phyloP scores from a whole-genome alignment of 30 jellyfish, hydroid and myxozoan species.

The Aurelia sp. region DNA sequence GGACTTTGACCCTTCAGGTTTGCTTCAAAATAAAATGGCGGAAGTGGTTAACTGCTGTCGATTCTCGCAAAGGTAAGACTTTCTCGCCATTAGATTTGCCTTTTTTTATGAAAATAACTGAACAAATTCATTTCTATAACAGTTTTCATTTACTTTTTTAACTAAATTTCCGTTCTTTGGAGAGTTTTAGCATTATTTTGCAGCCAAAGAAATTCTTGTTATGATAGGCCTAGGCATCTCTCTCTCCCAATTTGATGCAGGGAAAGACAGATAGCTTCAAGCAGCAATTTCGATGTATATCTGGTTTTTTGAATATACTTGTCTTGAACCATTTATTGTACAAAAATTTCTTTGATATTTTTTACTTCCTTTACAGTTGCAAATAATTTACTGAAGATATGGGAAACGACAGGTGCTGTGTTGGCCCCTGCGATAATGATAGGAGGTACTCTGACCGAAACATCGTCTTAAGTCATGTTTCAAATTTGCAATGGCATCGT shows the following conservation, averaged over 20 bases:
- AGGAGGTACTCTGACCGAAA: slow-evolving; percentile 43
- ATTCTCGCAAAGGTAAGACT: slow-evolving; percentile 36
- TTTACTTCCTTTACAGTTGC: not conserved
- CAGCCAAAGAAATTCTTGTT: not conserved
- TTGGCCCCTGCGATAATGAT: slow-evolving; percentile 64
- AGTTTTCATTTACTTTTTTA: slow-evolving; percentile 3
- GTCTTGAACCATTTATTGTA: not conserved
- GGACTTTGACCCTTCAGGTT: slow-evolving; percentile 54
- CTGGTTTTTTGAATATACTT: not conserved
- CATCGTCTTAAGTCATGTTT: slow-evolving; percentile 20
- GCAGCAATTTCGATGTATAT: not conserved
- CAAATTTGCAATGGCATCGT: slow-evolving; percentile 25
- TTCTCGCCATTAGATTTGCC: not conserved
- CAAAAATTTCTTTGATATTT: not conserved
- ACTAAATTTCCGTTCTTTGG: not conserved
- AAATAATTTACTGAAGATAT: slow-evolving; percentile 8
- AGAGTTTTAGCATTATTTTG: slow-evolving; percentile 16
- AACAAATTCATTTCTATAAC: slow-evolving; percentile 12
- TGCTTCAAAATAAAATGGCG: slow-evolving; percentile 20
- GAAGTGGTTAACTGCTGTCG: slow-evolving; percentile 7
- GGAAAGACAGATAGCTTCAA: not conserved
- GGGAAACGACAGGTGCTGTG: slow-evolving; percentile 61
- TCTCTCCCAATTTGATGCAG: slow-evolving; percentile 6
- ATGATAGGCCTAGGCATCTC: slow-evolving; percentile 19
- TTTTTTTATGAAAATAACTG: not conserved